Percentiles rank a stretch among this genome's conserved stretches.
These are phyloP conservation scores for Pleuronectes platessa DNA, from an alignment of 2,113 vertebrate species.

Conservation along the genomic window DNA sequence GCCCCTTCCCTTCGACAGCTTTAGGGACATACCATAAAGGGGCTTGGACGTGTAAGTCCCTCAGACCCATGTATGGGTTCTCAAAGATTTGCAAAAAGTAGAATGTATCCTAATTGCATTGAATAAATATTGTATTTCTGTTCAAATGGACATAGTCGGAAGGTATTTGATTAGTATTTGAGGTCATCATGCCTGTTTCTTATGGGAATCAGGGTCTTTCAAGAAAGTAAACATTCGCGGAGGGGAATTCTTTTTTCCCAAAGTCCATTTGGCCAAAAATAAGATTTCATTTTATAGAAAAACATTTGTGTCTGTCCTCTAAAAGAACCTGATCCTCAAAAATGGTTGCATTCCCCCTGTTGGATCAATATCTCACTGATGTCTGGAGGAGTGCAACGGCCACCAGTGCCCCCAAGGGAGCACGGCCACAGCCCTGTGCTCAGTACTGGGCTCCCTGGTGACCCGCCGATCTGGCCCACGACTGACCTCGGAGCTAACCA, in stretches of 20 bases:
- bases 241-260: not conserved
- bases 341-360: conserved; percentile 8
- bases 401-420: conserved; percentile 32
- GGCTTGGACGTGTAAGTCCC: conserved; percentile 4
- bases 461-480: conserved; percentile 49
- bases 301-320: not conserved
- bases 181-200: too few species aligned
- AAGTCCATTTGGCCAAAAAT: conserved; percentile 3
- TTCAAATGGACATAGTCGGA: not conserved
- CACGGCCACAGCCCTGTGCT: conserved; percentile 30
- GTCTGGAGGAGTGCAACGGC: conserved; percentile 35
- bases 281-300: not conserved
- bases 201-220: not conserved
- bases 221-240: not conserved
- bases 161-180: not conserved
- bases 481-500: conserved; percentile 66
- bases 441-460: conserved; percentile 34
- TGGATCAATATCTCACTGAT: conserved; percentile 58
- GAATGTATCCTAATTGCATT: not conserved
- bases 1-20: conserved; percentile 9
- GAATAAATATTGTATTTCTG: not conserved
- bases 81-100: conserved; percentile 9
- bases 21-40: conserved; percentile 41
- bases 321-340: conserved; percentile 1
- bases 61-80: conserved; percentile 11